These are phyloP conservation scores for Hylaeus anthracinus DNA, from an alignment of 1,140 invertebrate genomes.

Conservation along the genomic window DNA sequence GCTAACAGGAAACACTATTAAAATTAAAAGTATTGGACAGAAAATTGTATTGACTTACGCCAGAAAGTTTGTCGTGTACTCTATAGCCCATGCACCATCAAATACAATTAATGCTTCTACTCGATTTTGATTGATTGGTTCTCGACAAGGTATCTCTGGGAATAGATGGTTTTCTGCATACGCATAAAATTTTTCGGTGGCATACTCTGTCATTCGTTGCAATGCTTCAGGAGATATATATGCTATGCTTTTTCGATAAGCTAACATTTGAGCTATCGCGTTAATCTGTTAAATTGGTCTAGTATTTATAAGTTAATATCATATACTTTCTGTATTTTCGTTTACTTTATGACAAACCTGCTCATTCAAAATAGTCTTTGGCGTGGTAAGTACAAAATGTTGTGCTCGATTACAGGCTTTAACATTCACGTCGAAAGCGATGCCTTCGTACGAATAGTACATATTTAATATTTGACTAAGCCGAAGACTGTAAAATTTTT, in stretches of 20 bases:
- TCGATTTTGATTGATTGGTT: conserved; percentile 68
- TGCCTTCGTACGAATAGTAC: conserved; percentile 85
- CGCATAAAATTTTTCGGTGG: conserved; percentile 55
- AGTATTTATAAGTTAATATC: conserved; percentile 14
- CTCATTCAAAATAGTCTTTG: conserved; percentile 67
- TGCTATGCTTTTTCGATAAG: conserved; percentile 59
- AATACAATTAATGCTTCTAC: conserved; percentile 81
- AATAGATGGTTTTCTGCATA: conserved; percentile 65
- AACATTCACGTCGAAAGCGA: conserved; percentile 81
- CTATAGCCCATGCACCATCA: conserved; percentile 80
- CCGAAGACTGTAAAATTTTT: conserved; percentile 78
- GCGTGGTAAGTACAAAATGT: conserved; percentile 72
- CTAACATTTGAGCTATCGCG: conserved; percentile 66
- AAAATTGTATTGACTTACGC: conserved; percentile 77
- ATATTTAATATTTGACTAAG: conserved; percentile 86
- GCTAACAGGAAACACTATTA: conserved; percentile 60
- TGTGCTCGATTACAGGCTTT: conserved; percentile 82
- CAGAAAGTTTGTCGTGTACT: conserved; percentile 81
- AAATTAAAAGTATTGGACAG: conserved; percentile 6
- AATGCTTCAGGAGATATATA: conserved; percentile 64
- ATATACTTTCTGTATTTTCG: neutral
- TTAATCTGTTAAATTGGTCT: conserved; percentile 55
- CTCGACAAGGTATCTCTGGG: conserved; percentile 70
- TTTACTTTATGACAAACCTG: conserved; percentile 60
- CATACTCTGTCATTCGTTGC: conserved; percentile 52